Evolutionary conservation across 2,797 vertebrate genomes (phyloP), one percentile per base, ranked within the genome.

Genomic region (Bucorvus abyssinicus): DNA sequence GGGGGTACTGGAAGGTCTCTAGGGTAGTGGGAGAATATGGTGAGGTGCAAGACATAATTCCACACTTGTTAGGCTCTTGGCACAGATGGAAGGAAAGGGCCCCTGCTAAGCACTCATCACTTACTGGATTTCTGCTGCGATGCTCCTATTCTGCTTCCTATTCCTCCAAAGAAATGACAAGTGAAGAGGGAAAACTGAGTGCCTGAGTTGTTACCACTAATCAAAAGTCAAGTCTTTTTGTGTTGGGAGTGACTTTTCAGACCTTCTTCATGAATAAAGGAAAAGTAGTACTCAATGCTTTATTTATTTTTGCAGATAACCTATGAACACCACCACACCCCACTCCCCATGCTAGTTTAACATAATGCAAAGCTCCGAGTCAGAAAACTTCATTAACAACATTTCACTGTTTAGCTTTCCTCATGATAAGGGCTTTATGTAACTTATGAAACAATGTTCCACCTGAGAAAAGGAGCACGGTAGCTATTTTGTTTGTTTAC

Each of bases 261-360:
- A 14, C 7, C 9, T 64, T 79, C 22, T 59, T 90, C 14, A 1
- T 8, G 68, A 67, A 64, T 23, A 50, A 53, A 85, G 18, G 18
- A 47, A 87, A 80, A 84, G 4, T 7, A 71, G 5, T 57, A 50
- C 15, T 57, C 22, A 7, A 19, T 68, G 32, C 21, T 78, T 84
- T 15, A 9, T 93, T 86, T 55, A 27, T 64, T 73, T 83, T 89
- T 71, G 14, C 68, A 65, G 53, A 10, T 63, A n/a, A 61, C 22
- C 49, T 44, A 20, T 45, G 69, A 65, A 69, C 7, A 6, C n/a
- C n/a, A n/a, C n/a, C n/a, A n/a, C n/a, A n/a, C n/a, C n/a, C n/a
- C 2, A 0, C 32, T 4, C 14, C 0, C 5, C 7, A 6, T 0
- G 1, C 3, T 44, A 15, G 6, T 76, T 85, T 89, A 80, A 83